Percentiles rank a stretch among this genome's conserved stretches.
Evolutionary conservation across 2,113 vertebrate species (phyloP).

Genomic region (Lichenostomus cassidix): DNA sequence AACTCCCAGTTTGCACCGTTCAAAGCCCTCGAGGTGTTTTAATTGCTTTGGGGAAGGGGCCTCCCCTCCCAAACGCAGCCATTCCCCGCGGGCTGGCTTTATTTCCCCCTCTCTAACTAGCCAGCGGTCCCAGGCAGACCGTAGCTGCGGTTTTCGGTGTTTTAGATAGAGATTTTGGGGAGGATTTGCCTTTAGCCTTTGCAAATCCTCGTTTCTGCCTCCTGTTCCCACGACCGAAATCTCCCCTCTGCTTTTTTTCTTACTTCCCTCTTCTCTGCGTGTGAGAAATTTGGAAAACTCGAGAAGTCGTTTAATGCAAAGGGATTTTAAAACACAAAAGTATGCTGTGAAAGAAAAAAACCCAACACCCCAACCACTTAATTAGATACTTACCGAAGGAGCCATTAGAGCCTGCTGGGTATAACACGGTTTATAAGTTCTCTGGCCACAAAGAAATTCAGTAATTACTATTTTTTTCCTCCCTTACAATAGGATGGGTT

Average conservation of each 20-base stretch:
- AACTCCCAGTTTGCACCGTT: neutral
- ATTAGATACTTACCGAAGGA: slow-evolving; percentile 64
- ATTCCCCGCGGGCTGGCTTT: neutral
- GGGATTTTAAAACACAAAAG: slow-evolving; percentile 56
- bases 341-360: neutral
- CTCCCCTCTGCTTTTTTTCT: neutral
- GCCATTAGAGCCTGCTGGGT: slow-evolving; percentile 34
- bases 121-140: neutral
- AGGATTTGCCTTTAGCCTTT: neutral
- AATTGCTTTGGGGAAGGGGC: neutral
- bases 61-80: neutral
- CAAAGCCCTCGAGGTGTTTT: neutral
- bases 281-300: slow-evolving; percentile 31
- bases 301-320: slow-evolving; percentile 7
- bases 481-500: slow-evolving; percentile 3
- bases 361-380: slow-evolving; percentile 2
- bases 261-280: neutral
- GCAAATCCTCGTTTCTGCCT: neutral
- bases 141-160: neutral
- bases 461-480: neutral
- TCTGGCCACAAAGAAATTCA: slow-evolving; percentile 43
- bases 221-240: slow-evolving; percentile 22
- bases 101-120: neutral
- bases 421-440: slow-evolving; percentile 28
- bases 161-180: neutral